These are phyloP conservation scores for Leistus spinibarbis DNA, from an alignment of 2,888 invertebrate species.

Conservation along the genomic window DNA sequence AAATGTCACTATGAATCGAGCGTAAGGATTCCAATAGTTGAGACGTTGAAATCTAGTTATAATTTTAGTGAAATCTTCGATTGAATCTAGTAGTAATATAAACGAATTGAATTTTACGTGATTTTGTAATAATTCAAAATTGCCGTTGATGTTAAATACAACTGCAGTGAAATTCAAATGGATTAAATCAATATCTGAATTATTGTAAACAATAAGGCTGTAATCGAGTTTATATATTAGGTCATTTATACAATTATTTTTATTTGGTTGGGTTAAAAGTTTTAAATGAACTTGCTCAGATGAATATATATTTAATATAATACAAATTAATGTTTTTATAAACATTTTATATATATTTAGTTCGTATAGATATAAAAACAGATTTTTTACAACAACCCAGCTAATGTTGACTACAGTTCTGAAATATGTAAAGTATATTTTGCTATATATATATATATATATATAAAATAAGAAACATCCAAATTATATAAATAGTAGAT, in stretches of 20 bases:
- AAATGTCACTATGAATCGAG: slow-evolving; percentile 7
- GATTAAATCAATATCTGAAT: neutral
- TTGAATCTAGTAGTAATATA: slow-evolving; percentile 9
- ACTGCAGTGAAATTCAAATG: neutral
- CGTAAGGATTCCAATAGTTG: slow-evolving; percentile 18
- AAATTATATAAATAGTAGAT: no score
- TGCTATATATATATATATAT: no score
- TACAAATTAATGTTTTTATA: neutral
- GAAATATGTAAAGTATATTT: no score
- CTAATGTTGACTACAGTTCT: no score
- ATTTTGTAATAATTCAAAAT: neutral
- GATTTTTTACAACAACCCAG: no score
- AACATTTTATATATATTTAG: no score
- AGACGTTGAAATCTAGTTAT: neutral
- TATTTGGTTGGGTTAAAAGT: no score
- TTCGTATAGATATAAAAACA: no score
- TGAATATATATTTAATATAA: neutral
- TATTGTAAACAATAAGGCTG: neutral
- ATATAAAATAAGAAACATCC: no score
- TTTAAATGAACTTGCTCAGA: neutral
- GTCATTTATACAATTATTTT: neutral
- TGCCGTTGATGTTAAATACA: neutral
- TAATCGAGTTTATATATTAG: neutral
- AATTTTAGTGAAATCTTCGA: neutral
- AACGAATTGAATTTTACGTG: neutral